Evolutionary conservation across 2,113 vertebrate species (phyloP).

Genomic region (Mugil cephalus): DNA sequence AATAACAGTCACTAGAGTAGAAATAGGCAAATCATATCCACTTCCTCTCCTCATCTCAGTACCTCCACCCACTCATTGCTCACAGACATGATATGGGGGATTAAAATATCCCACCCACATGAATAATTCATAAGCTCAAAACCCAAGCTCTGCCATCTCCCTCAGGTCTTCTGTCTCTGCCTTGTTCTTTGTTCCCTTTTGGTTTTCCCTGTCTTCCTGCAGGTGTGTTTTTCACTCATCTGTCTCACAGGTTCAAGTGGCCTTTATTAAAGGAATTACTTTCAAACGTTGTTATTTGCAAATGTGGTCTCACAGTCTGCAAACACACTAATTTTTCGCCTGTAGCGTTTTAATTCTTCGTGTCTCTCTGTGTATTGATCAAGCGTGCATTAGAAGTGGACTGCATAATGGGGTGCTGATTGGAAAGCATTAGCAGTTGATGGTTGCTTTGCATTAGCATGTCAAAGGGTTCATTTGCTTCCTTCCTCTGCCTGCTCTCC

Average conservation of each 20-base stretch:
- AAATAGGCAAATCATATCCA: slow-evolving; percentile 33
- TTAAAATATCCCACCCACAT: slow-evolving; percentile 76
- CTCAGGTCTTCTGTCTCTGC: not conserved
- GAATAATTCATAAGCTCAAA: slow-evolving; percentile 74
- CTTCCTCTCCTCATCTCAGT: slow-evolving; percentile 24
- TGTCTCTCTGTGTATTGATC: slow-evolving; percentile 37
- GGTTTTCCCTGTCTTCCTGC: not conserved
- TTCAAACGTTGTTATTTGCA: not conserved
- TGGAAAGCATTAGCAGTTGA: slow-evolving; percentile 45
- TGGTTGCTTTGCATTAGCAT: slow-evolving; percentile 27
- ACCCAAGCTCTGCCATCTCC: slow-evolving; percentile 22
- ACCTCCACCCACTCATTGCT: slow-evolving; percentile 45
- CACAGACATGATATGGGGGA: slow-evolving; percentile 65
- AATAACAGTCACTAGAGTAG: slow-evolving; percentile 5
- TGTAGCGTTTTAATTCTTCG: not conserved
- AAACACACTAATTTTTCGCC: not conserved
- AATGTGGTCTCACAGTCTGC: not conserved
- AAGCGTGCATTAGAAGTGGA: slow-evolving; percentile 28
- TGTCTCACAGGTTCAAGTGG: not conserved
- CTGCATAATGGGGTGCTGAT: slow-evolving; percentile 31
- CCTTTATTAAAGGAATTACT: not conserved
- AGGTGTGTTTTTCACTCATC: slow-evolving; percentile 2
- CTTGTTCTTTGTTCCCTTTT: fast-evolving
- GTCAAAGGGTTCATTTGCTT: not conserved
- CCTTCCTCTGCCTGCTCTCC: not conserved